Conservation (phyloP, 2,888 invertebrate species). For the Dendrolimus pini region DNA sequence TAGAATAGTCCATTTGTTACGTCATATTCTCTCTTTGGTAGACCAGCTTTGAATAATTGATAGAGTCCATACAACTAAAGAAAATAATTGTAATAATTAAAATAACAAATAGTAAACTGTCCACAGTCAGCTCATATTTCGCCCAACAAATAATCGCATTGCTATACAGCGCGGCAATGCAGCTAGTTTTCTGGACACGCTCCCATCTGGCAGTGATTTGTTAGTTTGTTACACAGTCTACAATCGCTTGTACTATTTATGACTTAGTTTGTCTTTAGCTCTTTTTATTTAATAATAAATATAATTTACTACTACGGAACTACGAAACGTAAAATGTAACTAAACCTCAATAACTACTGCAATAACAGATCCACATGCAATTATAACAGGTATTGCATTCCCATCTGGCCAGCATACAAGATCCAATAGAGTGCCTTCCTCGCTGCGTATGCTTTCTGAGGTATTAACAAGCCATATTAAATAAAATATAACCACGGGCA, state of each 20-base stretch:
- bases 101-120: neutral
- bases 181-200: no score
- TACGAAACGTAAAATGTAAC: no score
- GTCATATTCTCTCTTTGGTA: slow-evolving; percentile 54
- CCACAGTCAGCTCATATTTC: no score
- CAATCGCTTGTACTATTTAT: no score
- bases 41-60: slow-evolving; percentile 62
- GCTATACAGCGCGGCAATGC: no score
- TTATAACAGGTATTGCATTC: slow-evolving; percentile 65
- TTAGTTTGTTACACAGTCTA: no score
- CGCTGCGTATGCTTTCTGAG: slow-evolving; percentile 62
- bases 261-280: no score
- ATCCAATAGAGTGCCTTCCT: slow-evolving; percentile 61
- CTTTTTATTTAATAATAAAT: slow-evolving; percentile 3
- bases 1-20: slow-evolving; percentile 65
- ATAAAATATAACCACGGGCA: slow-evolving; percentile 66
- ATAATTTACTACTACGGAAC: neutral
- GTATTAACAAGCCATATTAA: slow-evolving; percentile 65
- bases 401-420: slow-evolving; percentile 70
- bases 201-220: no score
- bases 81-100: slow-evolving; percentile 4
- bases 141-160: no score
- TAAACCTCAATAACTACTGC: slow-evolving; percentile 63
- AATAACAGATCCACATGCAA: slow-evolving; percentile 53
- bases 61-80: slow-evolving; percentile 58